Evolutionary conservation across 2,797 vertebrate species (phyloP).

Genomic region (Sciurus carolinensis): DNA sequence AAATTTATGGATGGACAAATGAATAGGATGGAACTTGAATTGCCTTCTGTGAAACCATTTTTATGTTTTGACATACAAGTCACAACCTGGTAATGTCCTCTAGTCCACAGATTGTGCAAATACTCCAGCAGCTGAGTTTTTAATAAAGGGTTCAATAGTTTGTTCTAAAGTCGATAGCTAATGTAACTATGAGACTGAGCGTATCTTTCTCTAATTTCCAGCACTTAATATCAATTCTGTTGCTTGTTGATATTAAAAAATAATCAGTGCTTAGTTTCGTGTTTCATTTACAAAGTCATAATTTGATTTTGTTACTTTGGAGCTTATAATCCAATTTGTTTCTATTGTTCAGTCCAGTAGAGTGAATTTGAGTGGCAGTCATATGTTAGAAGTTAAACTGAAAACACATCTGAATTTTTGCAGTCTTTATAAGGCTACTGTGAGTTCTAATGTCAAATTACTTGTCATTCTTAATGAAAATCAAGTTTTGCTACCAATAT

Average conservation of each 20-base stretch:
- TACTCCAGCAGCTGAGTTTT: background rate
- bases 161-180: conserved; percentile 36
- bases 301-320: conserved; percentile 66
- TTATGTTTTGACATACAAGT: background rate
- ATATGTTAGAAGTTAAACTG: conserved; percentile 51
- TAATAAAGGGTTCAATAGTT: background rate
- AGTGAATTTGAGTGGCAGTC: conserved; percentile 63
- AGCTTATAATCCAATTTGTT: conserved; percentile 68
- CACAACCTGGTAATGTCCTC: background rate
- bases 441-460: conserved; percentile 30
- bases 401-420: conserved; percentile 42
- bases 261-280: conserved; percentile 62
- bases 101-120: conserved; percentile 8
- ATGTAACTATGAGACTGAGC: background rate
- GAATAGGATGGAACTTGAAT: background rate
- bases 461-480: conserved; percentile 52
- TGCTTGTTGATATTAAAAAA: conserved; percentile 52
- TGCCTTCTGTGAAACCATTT: conserved; percentile 4
- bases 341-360: conserved; percentile 53
- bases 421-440: conserved; percentile 35
- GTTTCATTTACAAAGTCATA: conserved; percentile 71
- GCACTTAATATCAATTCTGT: conserved; percentile 57
- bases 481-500: conserved; percentile 37
- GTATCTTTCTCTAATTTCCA: background rate
- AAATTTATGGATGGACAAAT: background rate